Conservation (phyloP, 1,140 invertebrate species). For the Phenacoccus solenopsis region DNA sequence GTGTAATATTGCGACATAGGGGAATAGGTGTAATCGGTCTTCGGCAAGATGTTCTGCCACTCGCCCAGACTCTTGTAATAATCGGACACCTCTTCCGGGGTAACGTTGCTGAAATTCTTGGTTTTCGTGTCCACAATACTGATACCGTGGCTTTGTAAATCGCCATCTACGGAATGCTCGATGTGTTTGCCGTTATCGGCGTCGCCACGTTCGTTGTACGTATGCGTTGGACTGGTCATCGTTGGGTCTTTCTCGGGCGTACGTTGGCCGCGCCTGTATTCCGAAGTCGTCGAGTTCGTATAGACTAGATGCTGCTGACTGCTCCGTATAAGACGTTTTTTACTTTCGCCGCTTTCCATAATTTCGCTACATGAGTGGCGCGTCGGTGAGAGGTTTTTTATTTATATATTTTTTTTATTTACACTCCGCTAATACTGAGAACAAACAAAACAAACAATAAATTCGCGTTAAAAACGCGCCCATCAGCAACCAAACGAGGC, state of each 20-base stretch:
- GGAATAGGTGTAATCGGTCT: conserved; percentile 29
- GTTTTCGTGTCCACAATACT: neutral
- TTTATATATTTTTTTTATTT: neutral
- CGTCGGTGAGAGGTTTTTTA: neutral
- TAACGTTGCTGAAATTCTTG: neutral
- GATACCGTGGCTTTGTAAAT: neutral
- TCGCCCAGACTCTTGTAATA: conserved; percentile 19
- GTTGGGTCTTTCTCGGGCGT: no score
- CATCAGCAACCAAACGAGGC: neutral
- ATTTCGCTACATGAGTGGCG: neutral
- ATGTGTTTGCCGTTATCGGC: neutral
- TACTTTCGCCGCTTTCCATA: neutral
- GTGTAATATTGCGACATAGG: conserved; percentile 25
- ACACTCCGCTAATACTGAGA: neutral
- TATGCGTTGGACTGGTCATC: no score
- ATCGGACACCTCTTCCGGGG: conserved; percentile 19
- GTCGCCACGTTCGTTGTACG: neutral
- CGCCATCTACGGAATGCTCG: neutral
- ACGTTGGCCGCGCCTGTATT: no score
- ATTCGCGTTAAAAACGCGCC: neutral
- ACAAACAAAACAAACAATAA: neutral
- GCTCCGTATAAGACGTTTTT: neutral
- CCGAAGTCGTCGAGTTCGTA: no score
- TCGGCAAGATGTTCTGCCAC: conserved; percentile 26
- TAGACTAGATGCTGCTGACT: neutral